Evolutionary conservation across 2,888 invertebrate species (phyloP).

Genomic region (Caenorhabditis imperialis): DNA sequence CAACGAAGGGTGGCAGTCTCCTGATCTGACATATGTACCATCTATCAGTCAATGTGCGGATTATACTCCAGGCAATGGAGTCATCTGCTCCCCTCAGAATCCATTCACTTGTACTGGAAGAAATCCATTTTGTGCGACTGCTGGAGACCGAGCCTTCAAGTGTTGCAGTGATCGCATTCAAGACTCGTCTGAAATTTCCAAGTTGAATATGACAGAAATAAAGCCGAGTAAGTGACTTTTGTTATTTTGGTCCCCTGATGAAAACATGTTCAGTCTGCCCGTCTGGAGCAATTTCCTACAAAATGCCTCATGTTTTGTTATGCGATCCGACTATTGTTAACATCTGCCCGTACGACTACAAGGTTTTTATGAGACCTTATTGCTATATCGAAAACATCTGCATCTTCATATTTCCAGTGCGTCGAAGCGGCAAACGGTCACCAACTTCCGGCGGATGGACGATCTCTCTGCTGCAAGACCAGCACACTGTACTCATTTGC

Average conservation of each 20-base stretch:
- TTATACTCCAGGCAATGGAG: slow-evolving; percentile 62
- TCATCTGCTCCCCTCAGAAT: slow-evolving; percentile 63
- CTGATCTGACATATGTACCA: slow-evolving; percentile 68
- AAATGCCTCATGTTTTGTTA: slow-evolving; percentile 67
- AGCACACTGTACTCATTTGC: slow-evolving; percentile 70
- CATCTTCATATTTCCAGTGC: slow-evolving; percentile 49
- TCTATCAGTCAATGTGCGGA: slow-evolving; percentile 63
- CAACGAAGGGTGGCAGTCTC: slow-evolving; percentile 67
- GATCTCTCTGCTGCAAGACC: slow-evolving; percentile 71
- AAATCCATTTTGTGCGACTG: slow-evolving; percentile 68
- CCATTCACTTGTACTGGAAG: slow-evolving; percentile 70
- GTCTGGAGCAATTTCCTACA: slow-evolving; percentile 67
- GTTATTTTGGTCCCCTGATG: too few relatives aligned
- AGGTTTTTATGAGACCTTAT: slow-evolving; percentile 41
- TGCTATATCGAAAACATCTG: slow-evolving; percentile 14
- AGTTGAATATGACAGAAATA: slow-evolving; percentile 59
- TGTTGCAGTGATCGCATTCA: slow-evolving; percentile 71
- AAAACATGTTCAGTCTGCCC: slow-evolving; percentile 68
- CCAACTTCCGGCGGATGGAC: slow-evolving; percentile 62
- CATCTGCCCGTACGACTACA: slow-evolving; percentile 69
- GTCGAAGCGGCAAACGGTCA: slow-evolving; percentile 71
- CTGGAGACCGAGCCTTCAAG: slow-evolving; percentile 57
- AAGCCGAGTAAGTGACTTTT: slow-evolving; percentile 61
- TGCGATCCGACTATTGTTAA: slow-evolving; percentile 72
- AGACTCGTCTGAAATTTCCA: slow-evolving; percentile 62